These are phyloP conservation scores for Teleopsis dalmanni DNA, from an alignment of 1,140 invertebrate genomes.

Conservation along the genomic window DNA sequence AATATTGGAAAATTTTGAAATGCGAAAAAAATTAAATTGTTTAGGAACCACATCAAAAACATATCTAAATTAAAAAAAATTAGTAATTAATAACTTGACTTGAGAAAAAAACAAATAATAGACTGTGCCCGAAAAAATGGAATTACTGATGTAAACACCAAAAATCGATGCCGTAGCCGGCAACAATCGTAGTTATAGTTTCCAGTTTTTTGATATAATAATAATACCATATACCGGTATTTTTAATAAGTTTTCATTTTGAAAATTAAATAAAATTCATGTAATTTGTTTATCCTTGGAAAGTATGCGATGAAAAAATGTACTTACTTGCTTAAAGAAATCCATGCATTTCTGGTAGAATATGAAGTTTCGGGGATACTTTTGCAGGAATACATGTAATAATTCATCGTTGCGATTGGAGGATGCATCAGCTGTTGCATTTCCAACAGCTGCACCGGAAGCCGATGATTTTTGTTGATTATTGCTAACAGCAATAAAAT, in stretches of 20 bases:
- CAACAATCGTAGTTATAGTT: not conserved
- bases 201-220: not conserved
- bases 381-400: slow-evolving; percentile 23
- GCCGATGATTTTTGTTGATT: slow-evolving; percentile 12
- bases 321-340: slow-evolving; percentile 35
- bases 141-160: not conserved
- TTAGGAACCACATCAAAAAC: too few species aligned
- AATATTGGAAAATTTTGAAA: too few species aligned
- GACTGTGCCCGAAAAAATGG: not conserved
- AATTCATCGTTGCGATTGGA: slow-evolving; percentile 2
- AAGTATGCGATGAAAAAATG: too few species aligned
- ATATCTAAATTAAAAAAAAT: too few species aligned
- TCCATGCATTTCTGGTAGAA: slow-evolving; percentile 24
- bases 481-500: slow-evolving; percentile 28
- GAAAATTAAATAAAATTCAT: not conserved
- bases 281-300: not conserved
- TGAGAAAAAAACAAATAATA: too few species aligned
- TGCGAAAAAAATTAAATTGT: too few species aligned
- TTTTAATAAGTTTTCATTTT: not conserved
- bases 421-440: slow-evolving; percentile 1
- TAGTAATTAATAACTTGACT: too few species aligned
- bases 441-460: not conserved
- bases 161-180: not conserved
- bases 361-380: slow-evolving; percentile 17
- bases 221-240: not conserved